A percentile compares a stretch with the other conserved stretches of the same genome.
phyloP scores from a whole-genome alignment of 2,888 invertebrate genomes.

The Zhuqinia jingwanae region DNA sequence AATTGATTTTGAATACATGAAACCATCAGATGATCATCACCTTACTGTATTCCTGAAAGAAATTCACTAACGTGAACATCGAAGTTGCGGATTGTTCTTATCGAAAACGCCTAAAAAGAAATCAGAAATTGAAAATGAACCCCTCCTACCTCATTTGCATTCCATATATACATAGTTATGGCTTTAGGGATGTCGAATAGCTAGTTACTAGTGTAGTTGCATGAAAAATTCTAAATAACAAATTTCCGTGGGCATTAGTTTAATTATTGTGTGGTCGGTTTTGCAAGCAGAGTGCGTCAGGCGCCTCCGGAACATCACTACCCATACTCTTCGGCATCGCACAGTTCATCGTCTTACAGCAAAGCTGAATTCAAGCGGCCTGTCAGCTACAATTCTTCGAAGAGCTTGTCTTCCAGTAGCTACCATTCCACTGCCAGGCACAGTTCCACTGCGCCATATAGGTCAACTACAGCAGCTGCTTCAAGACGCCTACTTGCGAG shows the following conservation, averaged over 20 bases:
- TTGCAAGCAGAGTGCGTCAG: slow-evolving; percentile 76
- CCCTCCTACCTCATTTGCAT: slow-evolving; percentile 51
- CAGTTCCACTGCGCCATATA: not conserved
- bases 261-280: slow-evolving; percentile 10
- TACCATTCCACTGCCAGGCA: slow-evolving; percentile 57
- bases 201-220: slow-evolving; percentile 32
- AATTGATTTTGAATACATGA: slow-evolving; percentile 36
- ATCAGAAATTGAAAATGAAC: slow-evolving; percentile 14
- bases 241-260: not conserved
- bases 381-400: slow-evolving; percentile 25
- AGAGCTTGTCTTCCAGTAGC: slow-evolving; percentile 39
- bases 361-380: slow-evolving; percentile 66
- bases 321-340: slow-evolving; percentile 53
- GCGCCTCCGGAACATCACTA: slow-evolving; percentile 79
- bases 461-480: slow-evolving; percentile 44
- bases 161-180: slow-evolving; percentile 5
- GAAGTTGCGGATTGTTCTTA: slow-evolving; percentile 44
- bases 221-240: not conserved
- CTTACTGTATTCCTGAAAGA: slow-evolving; percentile 39
- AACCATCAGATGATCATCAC: slow-evolving; percentile 52
- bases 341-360: slow-evolving; percentile 51
- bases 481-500: slow-evolving; percentile 71
- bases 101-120: slow-evolving; percentile 35
- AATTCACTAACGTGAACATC: slow-evolving; percentile 1
- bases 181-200: slow-evolving; percentile 28